phyloP scores from a whole-genome alignment of 2,888 invertebrate species.

The Hesperia comma region DNA sequence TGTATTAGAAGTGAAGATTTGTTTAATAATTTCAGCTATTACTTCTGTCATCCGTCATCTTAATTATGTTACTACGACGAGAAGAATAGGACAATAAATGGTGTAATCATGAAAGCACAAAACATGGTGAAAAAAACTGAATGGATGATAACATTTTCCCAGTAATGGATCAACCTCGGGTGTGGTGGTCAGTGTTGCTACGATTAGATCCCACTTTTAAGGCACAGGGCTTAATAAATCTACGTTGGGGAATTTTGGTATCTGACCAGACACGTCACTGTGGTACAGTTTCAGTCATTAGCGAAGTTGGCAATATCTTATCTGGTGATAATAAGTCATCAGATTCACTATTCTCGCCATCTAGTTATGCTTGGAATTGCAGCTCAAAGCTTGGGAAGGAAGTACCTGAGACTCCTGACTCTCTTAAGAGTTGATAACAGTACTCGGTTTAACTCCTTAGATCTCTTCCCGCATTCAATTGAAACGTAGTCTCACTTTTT shows the following conservation, averaged over 20 bases:
- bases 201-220: constrained; percentile 35
- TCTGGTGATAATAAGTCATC: constrained; percentile 26
- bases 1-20: constrained; percentile 37
- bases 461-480: no score
- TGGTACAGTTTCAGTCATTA: constrained; percentile 28
- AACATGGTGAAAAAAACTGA: background rate
- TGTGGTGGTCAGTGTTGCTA: constrained; percentile 30
- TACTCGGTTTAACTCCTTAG: no score
- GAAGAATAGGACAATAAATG: background rate
- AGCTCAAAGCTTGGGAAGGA: no score
- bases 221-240: constrained; percentile 33
- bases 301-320: constrained; percentile 25
- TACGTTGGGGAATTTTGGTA: constrained; percentile 27
- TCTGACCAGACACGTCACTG: constrained; percentile 25
- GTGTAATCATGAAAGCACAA: background rate
- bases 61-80: background rate
- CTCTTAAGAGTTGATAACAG: no score
- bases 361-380: background rate
- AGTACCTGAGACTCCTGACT: no score
- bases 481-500: no score
- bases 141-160: constrained; percentile 11
- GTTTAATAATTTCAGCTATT: constrained; percentile 8
- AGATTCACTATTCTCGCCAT: constrained; percentile 9
- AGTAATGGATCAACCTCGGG: constrained; percentile 15
- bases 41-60: background rate